Evolutionary conservation across 2,797 vertebrate genomes (phyloP).

Genomic region (Sebastes trivittatus): DNA sequence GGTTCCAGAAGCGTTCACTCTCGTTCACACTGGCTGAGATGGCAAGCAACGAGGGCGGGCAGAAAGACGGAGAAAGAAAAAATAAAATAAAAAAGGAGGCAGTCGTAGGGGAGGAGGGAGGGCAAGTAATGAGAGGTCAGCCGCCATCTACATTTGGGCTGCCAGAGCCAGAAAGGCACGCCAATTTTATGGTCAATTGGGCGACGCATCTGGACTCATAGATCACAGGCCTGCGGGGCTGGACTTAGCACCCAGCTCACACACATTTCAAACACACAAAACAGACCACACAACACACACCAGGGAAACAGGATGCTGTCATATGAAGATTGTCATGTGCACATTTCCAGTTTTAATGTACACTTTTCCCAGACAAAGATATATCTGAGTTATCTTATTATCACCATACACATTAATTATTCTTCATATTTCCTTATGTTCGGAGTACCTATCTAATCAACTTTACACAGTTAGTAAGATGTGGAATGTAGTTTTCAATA

Average conservation of each 20-base stretch:
- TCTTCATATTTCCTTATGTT: background rate
- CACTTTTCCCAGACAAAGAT: background rate
- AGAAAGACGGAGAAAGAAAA: constrained; percentile 33
- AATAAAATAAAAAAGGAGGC: constrained; percentile 73
- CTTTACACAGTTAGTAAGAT: background rate
- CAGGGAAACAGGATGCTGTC: background rate
- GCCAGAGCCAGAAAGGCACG: constrained; percentile 86
- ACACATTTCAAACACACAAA: constrained; percentile 76
- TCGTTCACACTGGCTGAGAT: constrained; percentile 83
- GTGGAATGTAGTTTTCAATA: background rate
- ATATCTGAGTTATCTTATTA: background rate
- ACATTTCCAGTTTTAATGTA: background rate
- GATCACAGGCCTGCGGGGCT: constrained; percentile 84
- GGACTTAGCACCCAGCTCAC: constrained; percentile 84
- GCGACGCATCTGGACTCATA: constrained; percentile 93
- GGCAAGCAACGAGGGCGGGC: constrained; percentile 74
- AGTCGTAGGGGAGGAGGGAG: constrained; percentile 48
- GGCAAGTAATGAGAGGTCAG: constrained; percentile 93
- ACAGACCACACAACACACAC: constrained; percentile 69
- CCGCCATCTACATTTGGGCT: constrained; percentile 85
- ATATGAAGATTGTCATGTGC: background rate
- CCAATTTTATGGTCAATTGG: constrained; percentile 99
- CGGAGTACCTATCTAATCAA: background rate
- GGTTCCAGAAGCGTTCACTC: constrained; percentile 90
- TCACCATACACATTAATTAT: background rate